These are phyloP conservation scores for Bergia sp. DNA, from an alignment of 92 coral and sea anemone species.

Conservation along the genomic window DNA sequence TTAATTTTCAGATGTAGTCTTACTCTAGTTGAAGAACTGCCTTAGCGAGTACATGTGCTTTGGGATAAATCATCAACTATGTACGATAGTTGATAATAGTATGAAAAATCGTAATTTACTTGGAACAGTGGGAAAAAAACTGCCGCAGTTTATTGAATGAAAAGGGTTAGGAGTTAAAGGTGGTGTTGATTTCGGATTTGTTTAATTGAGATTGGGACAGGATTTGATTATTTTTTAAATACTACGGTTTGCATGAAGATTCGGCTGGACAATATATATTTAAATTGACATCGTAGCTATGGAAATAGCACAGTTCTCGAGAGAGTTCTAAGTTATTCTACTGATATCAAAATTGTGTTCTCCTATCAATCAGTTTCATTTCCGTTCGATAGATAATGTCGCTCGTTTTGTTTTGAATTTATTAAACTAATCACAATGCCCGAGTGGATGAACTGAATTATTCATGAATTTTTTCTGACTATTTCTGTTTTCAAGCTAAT, in stretches of 20 bases:
- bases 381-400: constrained; percentile 14
- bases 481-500: constrained; percentile 15
- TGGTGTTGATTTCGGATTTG: too few species aligned
- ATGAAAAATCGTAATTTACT: not conserved
- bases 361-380: not conserved
- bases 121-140: not conserved
- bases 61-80: not conserved
- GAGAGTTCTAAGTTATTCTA: not conserved
- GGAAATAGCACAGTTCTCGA: not conserved
- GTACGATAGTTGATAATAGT: not conserved
- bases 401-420: constrained; percentile 16
- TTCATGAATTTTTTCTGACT: constrained; percentile 4
- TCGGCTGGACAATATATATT: too few species aligned
- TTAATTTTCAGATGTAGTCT: not conserved
- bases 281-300: not conserved
- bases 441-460: not conserved
- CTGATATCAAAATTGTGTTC: not conserved
- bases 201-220: not conserved
- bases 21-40: too few species aligned
- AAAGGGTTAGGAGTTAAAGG: not conserved
- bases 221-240: not conserved
- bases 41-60: not conserved
- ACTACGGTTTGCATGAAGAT: not conserved
- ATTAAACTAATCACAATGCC: constrained; percentile 1
- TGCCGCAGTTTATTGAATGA: not conserved